phyloP scores from a whole-genome alignment of 2,888 invertebrate genomes.

The Geophilus truncorum region DNA sequence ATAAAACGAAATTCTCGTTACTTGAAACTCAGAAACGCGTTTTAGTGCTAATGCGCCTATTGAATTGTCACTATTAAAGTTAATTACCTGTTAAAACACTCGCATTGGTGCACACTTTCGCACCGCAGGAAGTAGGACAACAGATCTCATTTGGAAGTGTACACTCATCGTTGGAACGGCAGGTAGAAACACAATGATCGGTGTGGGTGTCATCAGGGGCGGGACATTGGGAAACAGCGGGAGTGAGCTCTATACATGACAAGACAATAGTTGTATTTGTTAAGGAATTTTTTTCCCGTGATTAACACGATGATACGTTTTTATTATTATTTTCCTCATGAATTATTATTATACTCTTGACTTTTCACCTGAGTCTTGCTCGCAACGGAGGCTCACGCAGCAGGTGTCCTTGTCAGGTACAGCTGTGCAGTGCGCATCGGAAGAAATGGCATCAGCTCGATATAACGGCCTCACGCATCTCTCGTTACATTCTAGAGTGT shows the following conservation, averaged over 20 bases:
- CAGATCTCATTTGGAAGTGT: slow-evolving; percentile 41
- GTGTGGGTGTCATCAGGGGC: not conserved
- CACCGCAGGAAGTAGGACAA: slow-evolving; percentile 40
- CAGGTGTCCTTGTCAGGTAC: slow-evolving; percentile 40
- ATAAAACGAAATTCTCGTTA: too few relatives aligned
- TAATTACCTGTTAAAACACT: not conserved
- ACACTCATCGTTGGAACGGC: slow-evolving; percentile 41
- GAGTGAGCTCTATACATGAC: not conserved
- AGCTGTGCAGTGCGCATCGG: slow-evolving; percentile 39
- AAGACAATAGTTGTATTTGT: not conserved
- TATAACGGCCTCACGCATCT: slow-evolving; percentile 40
- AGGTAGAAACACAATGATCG: slow-evolving; percentile 36
- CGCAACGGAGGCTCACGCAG: slow-evolving; percentile 40
- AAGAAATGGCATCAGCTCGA: slow-evolving; percentile 37
- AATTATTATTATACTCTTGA: not conserved
- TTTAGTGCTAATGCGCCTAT: too few relatives aligned
- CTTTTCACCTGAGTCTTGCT: slow-evolving; percentile 27
- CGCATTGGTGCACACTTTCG: slow-evolving; percentile 39
- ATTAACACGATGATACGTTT: not conserved
- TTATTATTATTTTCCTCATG: not conserved
- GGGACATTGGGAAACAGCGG: slow-evolving; percentile 32
- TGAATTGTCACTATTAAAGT: not conserved
- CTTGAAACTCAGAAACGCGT: too few relatives aligned
- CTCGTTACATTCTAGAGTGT: slow-evolving; percentile 39
- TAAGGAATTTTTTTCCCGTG: not conserved